Evolutionary conservation across 1,140 invertebrate species (phyloP).

Genomic region (Aphelenchoides fujianensis): DNA sequence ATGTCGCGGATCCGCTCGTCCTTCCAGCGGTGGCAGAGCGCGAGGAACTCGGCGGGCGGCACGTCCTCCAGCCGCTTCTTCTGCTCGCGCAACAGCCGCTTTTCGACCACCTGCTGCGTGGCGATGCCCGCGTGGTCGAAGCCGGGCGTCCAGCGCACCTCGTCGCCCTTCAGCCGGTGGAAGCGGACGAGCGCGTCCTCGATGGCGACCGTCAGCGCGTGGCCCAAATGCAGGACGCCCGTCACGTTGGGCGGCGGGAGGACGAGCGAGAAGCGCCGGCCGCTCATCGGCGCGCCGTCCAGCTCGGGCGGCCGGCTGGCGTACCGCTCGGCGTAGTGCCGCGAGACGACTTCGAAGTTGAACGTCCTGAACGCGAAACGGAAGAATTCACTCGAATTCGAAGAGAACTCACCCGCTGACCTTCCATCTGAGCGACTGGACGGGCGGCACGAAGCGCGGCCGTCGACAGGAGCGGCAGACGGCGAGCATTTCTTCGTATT

Average conservation of each 20-base stretch:
- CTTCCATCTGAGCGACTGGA: not conserved
- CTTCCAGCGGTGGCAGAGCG: conserved; percentile 51
- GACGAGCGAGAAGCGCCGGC: conserved; percentile 46
- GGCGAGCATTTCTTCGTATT: not conserved
- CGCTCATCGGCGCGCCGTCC: not conserved
- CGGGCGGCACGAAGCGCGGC: not conserved
- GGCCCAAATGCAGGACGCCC: conserved; percentile 62
- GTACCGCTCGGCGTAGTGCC: conserved; percentile 27
- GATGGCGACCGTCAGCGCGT: conserved; percentile 62
- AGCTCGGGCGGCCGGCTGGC: not conserved
- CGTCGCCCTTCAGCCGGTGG: conserved; percentile 48
- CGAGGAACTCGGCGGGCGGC: conserved; percentile 50
- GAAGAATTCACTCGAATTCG: no score
- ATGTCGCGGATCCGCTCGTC: conserved; percentile 39
- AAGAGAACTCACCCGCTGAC: conserved; percentile 8
- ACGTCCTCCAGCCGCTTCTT: conserved; percentile 47
- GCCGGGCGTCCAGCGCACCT: conserved; percentile 77
- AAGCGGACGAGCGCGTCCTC: conserved; percentile 63
- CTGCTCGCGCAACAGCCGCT: conserved; percentile 67
- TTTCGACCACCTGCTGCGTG: conserved; percentile 83
- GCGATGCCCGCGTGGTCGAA: conserved; percentile 91
- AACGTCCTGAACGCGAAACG: conserved; percentile 25
- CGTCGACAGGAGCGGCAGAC: not conserved
- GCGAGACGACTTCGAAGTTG: conserved; percentile 28
- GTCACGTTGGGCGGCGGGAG: conserved; percentile 64